Evolutionary conservation across 2,888 invertebrate genomes (phyloP), one percentile per base, ranked within the genome.

Genomic region (Drosophila formosana): DNA sequence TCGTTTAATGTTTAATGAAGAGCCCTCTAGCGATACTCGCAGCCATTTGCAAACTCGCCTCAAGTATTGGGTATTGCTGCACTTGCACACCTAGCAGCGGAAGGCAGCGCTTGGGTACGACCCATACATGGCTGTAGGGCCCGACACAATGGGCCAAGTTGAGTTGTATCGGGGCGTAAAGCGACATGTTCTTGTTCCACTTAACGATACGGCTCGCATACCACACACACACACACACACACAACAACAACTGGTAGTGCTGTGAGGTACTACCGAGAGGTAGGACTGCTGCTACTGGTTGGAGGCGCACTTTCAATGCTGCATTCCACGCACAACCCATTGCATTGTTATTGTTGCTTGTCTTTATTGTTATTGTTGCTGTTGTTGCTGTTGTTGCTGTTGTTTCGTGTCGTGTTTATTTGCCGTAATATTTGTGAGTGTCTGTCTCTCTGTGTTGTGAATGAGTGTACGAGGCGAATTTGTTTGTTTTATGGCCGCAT

Each of bases 401-500:
- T 83, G 68, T 71, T 72, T 34, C 51, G 60, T 89, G 72, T 89
- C 84, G 87, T 88, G 89, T 68, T 78, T 68, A 71, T 72, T 69
- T 73, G 80, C 82, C 86, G 73, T 88, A 79, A 89, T 89, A 60
- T 75, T 70, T 58, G 51, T 58, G 57, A 73, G 49, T 73, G 66
- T 62, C 47, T 58, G 60, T 74, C 55, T 74, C 57, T 56, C 46
- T 60, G 50, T 75, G 60, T 71, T 47, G 56, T 74, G 61, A 67
- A 56, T 70, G 66, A 51, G 51, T 66, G 66, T 75, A 60, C 72
- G 58, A 55, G 65, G 56, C 57, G 71, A 80, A 80, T 86, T 89
- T 88, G 89, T 87, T 89, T 87, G 88, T 89, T 89, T 87, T 89
- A 84, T 82, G 80, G 66, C 62, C 79, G 73, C 88, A 89, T 88